Percentiles rank a stretch among this genome's conserved stretches.
These are phyloP conservation scores for Sorex maritimensis DNA, from an alignment of 2,797 vertebrate genomes.

Conservation along the genomic window DNA sequence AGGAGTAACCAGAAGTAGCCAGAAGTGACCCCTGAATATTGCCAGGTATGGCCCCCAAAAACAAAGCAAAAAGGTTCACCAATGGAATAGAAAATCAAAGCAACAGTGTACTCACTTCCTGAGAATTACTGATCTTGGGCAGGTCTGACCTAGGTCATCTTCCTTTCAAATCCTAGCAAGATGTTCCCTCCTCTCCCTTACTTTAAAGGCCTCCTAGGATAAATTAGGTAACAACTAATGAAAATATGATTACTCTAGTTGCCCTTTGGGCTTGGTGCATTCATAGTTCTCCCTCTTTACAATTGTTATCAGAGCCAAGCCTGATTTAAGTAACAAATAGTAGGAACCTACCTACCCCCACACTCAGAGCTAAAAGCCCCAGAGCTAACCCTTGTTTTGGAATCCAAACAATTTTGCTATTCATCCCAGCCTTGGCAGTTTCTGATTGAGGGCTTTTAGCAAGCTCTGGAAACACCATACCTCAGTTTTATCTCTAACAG, in stretches of 20 bases:
- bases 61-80: background rate
- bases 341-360: too few species aligned
- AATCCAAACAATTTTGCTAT: background rate
- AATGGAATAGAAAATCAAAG: constrained; percentile 7
- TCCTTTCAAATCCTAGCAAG: background rate
- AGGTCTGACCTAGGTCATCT: background rate
- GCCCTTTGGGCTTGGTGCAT: background rate
- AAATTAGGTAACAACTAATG: background rate
- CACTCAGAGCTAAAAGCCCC: background rate
- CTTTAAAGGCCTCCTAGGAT: background rate
- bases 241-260: background rate
- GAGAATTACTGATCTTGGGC: background rate
- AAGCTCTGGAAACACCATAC: background rate
- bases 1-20: too few species aligned
- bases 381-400: background rate
- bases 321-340: background rate
- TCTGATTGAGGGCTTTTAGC: background rate
- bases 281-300: background rate
- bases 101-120: background rate
- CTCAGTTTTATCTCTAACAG: background rate
- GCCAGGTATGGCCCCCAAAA: too few species aligned
- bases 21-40: too few species aligned
- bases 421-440: constrained; percentile 6
- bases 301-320: background rate
- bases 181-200: background rate